phyloP scores from a whole-genome alignment of 2,797 vertebrate species.

The Lepilemur septentrionalis region DNA sequence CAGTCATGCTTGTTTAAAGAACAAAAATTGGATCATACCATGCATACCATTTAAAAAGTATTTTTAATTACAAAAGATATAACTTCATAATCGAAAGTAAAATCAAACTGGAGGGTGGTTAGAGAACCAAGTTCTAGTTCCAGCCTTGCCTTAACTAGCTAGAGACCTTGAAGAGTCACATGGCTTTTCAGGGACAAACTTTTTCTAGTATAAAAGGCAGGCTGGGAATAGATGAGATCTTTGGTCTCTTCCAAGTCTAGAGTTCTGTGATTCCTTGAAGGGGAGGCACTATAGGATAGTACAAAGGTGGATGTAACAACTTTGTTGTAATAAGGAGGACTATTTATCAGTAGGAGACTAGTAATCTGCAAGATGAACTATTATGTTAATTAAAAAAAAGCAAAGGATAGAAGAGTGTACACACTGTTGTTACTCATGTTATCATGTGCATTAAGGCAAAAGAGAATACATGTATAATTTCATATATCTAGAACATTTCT shows the following conservation, averaged over 20 bases:
- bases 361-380: background rate
- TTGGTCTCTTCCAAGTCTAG: background rate
- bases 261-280: background rate
- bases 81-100: slow-evolving; percentile 47
- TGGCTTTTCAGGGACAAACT: background rate
- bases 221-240: background rate
- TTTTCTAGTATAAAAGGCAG: background rate
- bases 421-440: background rate
- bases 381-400: background rate
- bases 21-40: background rate
- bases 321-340: slow-evolving; percentile 2
- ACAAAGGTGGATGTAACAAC: background rate
- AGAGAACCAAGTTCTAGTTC: background rate
- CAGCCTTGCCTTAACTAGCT: background rate
- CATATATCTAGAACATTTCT: background rate
- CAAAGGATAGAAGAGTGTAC: background rate
- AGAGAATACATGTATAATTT: background rate
- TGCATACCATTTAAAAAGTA: background rate
- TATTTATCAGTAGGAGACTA: background rate
- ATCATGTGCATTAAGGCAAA: background rate
- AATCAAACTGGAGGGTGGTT: background rate
- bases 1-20: background rate
- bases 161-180: background rate
- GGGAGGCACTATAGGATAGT: background rate
- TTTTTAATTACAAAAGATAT: slow-evolving; percentile 33